Evolutionary conservation across 2,113 vertebrate genomes (phyloP).

Genomic region (Passer domesticus): DNA sequence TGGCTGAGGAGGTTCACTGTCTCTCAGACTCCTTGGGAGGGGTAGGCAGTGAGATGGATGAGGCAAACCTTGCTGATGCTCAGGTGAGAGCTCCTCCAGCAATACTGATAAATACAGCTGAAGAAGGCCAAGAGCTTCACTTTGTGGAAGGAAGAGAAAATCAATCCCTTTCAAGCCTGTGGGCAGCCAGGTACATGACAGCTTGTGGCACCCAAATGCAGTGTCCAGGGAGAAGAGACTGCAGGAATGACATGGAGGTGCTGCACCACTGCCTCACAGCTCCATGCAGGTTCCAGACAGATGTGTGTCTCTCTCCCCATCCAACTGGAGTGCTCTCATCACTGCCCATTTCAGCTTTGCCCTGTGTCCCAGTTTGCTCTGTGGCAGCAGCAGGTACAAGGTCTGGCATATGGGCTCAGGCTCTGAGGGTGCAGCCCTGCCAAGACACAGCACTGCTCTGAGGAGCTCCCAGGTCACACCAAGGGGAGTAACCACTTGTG

Average conservation of each 20-base stretch:
- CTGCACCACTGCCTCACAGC: not conserved
- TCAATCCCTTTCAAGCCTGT: not conserved
- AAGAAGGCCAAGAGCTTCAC: not conserved
- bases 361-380: not conserved
- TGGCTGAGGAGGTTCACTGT: not conserved
- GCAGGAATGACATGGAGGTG: not conserved
- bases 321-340: not conserved
- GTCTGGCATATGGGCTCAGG: not conserved
- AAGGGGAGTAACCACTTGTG: not conserved
- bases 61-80: not conserved
- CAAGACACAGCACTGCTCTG: not conserved
- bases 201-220: not conserved
- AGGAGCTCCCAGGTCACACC: not conserved
- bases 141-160: not conserved
- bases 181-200: not conserved
- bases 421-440: not conserved
- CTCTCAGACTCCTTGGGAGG: not conserved
- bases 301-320: not conserved
- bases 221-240: not conserved
- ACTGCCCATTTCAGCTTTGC: not conserved
- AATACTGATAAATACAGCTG: not conserved
- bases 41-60: not conserved
- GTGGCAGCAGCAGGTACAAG: not conserved
- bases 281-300: not conserved
- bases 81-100: not conserved